A percentile compares a stretch with the other conserved stretches of the same genome.
phyloP scores from a whole-genome alignment of 2,797 vertebrate species.

The Betta splendens region DNA sequence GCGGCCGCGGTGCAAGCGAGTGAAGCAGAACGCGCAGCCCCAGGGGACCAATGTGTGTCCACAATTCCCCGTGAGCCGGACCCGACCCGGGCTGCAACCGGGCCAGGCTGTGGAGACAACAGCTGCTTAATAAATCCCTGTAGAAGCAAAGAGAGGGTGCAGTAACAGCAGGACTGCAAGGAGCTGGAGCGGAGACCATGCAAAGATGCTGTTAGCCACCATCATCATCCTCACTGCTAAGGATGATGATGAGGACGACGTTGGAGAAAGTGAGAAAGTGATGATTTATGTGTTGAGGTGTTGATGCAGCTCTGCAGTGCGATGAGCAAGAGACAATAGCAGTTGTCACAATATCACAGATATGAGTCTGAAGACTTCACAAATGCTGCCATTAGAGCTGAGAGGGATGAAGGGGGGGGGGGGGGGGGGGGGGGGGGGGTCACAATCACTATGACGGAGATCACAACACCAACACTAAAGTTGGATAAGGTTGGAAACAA shows the following conservation, averaged over 20 bases:
- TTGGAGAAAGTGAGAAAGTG: constrained; percentile 4
- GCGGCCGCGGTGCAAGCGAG: constrained; percentile 29
- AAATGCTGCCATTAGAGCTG: background rate
- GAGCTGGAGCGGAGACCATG: constrained; percentile 1
- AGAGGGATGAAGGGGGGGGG: no score
- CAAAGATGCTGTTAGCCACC: background rate
- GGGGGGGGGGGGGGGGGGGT: no score
- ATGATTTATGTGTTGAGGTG: constrained; percentile 10
- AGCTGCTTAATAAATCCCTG: constrained; percentile 68
- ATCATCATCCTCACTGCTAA: background rate
- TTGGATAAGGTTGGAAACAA: no score
- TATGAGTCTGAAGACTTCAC: background rate
- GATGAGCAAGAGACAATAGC: constrained; percentile 20
- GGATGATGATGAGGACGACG: background rate
- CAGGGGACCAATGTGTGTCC: constrained; percentile 55
- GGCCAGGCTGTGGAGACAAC: constrained; percentile 66
- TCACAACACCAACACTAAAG: no score
- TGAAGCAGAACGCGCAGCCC: constrained; percentile 51
- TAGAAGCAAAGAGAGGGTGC: constrained; percentile 34
- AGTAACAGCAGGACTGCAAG: constrained; percentile 23
- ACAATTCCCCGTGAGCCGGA: constrained; percentile 26
- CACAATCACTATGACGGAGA: no score
- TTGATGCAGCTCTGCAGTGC: background rate
- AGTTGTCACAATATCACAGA: background rate
- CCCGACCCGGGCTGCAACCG: constrained; percentile 7